Evolutionary conservation across 2,113 vertebrate species (phyloP).

Genomic region (Panthera uncia): DNA sequence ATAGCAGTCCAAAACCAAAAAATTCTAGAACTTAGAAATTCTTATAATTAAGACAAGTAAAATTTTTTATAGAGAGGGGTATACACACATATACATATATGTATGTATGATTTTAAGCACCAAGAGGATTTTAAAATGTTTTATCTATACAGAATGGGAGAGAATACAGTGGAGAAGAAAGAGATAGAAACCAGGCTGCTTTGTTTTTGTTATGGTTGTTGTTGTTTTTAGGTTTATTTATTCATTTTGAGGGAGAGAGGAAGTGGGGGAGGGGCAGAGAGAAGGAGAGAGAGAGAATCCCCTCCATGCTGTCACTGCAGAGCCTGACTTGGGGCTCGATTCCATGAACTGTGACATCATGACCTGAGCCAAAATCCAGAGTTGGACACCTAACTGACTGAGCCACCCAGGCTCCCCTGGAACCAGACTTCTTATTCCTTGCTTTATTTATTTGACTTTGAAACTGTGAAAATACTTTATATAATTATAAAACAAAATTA

Average conservation of each 20-base stretch:
- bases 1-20: not conserved
- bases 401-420: too few relatives aligned
- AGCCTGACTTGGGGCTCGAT: too few relatives aligned
- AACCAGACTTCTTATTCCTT: not conserved
- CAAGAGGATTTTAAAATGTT: not conserved
- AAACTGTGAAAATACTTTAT: constrained; percentile 9
- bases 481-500: not conserved
- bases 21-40: not conserved
- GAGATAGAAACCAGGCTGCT: not conserved
- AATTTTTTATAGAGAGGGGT: not conserved
- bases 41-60: not conserved
- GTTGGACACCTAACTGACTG: too few relatives aligned
- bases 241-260: too few relatives aligned
- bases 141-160: not conserved
- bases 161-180: not conserved
- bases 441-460: not conserved
- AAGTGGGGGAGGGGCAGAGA: too few relatives aligned
- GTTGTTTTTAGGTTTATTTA: too few relatives aligned
- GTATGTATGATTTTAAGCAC: not conserved
- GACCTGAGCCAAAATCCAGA: too few relatives aligned
- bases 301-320: too few relatives aligned
- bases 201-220: not conserved
- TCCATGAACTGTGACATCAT: too few relatives aligned
- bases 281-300: too few relatives aligned
- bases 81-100: not conserved